A percentile compares a stretch with the other conserved stretches of the same genome.
Evolutionary conservation across 2,888 invertebrate species (phyloP).

Genomic region (Sinohyriopsis cumingii): DNA sequence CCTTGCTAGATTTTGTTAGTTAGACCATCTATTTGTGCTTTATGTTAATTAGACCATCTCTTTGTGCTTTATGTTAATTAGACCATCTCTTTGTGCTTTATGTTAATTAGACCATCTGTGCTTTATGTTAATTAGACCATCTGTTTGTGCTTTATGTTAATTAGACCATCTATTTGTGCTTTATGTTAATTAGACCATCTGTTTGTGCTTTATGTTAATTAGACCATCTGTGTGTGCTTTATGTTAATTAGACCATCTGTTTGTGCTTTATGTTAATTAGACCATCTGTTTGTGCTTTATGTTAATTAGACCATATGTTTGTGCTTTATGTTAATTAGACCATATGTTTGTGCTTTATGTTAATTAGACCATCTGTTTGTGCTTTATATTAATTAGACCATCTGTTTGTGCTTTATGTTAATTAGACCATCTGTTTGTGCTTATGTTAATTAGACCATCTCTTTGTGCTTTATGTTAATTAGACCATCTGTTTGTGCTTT

Average conservation of each 20-base stretch:
- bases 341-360: neutral
- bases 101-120: conserved; percentile 3
- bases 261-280: conserved; percentile 2
- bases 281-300: neutral
- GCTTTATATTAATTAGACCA: neutral
- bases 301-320: conserved; percentile 1
- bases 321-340: conserved; percentile 1
- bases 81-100: too few relatives aligned
- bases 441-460: conserved; percentile 1
- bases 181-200: conserved; percentile 1
- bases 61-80: conserved; percentile 5
- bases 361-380: neutral
- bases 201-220: conserved; percentile 4
- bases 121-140: conserved; percentile 1
- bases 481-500: too few relatives aligned
- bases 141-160: neutral
- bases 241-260: conserved; percentile 2
- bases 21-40: too few relatives aligned
- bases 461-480: conserved; percentile 4
- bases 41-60: conserved; percentile 1
- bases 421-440: neutral
- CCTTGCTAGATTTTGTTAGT: too few relatives aligned
- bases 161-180: neutral
- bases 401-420: neutral
- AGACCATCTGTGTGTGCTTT: too few relatives aligned